Conservation (phyloP, 2,113 vertebrate genomes). For the Colistium nudipinnis region DNA sequence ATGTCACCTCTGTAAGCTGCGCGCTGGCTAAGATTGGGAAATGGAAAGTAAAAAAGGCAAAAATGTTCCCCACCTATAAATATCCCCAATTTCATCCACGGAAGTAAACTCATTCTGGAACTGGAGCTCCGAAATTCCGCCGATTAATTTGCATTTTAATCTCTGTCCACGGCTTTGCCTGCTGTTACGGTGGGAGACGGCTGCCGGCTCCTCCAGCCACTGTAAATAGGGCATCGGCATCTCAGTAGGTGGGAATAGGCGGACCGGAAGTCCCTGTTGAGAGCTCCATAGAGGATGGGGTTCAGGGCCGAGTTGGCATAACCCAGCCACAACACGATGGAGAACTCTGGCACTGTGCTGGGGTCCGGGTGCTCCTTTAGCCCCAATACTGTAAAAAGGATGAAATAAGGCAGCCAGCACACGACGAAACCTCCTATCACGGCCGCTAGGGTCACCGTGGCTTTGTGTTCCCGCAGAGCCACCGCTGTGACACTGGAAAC, state of each 20-base stretch:
- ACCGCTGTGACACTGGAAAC: constrained; percentile 67
- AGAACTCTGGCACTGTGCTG: constrained; percentile 58
- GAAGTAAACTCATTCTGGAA: not conserved
- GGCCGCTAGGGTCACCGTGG: constrained; percentile 82
- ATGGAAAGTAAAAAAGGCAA: constrained; percentile 19
- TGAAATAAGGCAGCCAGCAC: constrained; percentile 93
- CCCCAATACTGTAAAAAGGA: constrained; percentile 86
- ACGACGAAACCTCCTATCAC: constrained; percentile 89
- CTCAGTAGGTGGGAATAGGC: constrained; percentile 85
- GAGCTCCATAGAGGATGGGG: constrained; percentile 89
- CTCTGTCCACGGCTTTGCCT: constrained; percentile 52
- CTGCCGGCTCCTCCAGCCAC: constrained; percentile 48
- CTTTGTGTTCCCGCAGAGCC: constrained; percentile 85
- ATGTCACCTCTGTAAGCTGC: constrained; percentile 66
- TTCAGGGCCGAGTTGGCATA: constrained; percentile 95
- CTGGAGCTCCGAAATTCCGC: not conserved
- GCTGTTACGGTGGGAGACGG: constrained; percentile 28
- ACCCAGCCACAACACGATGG: constrained; percentile 88
- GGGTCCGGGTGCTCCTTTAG: constrained; percentile 76
- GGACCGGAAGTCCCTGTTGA: constrained; percentile 92
- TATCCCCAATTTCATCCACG: too few species aligned
- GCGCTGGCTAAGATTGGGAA: constrained; percentile 50
- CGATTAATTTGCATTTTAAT: not conserved
- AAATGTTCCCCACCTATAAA: too few species aligned
- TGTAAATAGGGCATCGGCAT: constrained; percentile 65